These are phyloP conservation scores for Stichopus chloronotus DNA, from an alignment of 35 echinoderm and acorn worm species.

Conservation along the genomic window DNA sequence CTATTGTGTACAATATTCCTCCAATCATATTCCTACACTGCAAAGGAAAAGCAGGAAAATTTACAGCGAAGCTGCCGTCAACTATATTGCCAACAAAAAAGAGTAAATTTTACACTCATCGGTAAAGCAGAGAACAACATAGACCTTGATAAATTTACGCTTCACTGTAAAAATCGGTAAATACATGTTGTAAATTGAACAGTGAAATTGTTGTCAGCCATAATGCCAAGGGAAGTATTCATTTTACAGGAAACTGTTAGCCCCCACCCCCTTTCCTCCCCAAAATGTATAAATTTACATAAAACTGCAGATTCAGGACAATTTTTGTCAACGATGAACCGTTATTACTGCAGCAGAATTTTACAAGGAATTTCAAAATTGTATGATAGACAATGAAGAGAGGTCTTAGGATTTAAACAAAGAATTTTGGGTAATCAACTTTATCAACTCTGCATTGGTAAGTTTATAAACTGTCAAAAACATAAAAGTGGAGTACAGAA, in stretches of 20 bases:
- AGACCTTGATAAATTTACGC: background rate
- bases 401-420: background rate
- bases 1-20: no score
- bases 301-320: background rate
- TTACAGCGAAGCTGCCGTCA: background rate
- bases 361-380: background rate
- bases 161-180: background rate
- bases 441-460: no score
- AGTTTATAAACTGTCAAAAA: background rate
- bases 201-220: background rate
- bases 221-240: background rate
- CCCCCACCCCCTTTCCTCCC: background rate
- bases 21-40: no score
- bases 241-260: background rate
- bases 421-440: slow-evolving; percentile 6
- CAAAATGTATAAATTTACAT: background rate
- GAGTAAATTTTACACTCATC: background rate
- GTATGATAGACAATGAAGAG: background rate
- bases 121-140: background rate
- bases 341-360: slow-evolving; percentile 4
- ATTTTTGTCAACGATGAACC: background rate
- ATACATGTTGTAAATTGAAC: background rate
- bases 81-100: background rate
- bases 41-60: no score
- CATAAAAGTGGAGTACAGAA: background rate